Evolutionary conservation across 2,888 invertebrate genomes (phyloP), one percentile per base, ranked within the genome.

Genomic region (Drosophila bunnanda): DNA sequence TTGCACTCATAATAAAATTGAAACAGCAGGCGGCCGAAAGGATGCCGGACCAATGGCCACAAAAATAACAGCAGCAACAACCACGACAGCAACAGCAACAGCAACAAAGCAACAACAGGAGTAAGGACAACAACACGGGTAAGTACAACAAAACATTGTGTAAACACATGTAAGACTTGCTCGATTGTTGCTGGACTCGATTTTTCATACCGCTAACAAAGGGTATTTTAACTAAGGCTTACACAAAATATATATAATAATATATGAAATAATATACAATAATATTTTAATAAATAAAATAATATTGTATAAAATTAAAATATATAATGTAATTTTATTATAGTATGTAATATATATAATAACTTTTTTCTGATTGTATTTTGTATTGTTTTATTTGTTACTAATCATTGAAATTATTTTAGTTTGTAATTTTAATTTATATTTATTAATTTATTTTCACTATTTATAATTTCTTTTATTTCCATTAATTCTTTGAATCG

Each of bases 1-100:
- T 34, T 82, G 72, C 64, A 61, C 77, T 84, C 79, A 79, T 85
- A 80, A 82, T 84, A 84, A 83, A 84, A 83, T 82, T 76, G 80
- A 78, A 83, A 79, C 77, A 80, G 72, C 78, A 79, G 57, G 73
- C 78, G 61, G 46, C 53, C 38, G 53, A 69, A 56, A 48, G 56
- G 57, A 60, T 44, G 52, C 75, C 39, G 59, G 62, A 48, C 59
- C 62, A 34, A 55, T 48, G 56, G 67, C 54, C 44, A 22, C 32
- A 32, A 32, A 43, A 55, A 55, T 25, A 43, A 25, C 60, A 43
- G 17, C 41, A 30, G 15, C 8, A 30, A 12, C 17, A 53, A 22
- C 32, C 22, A 32, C 41, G 25, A 32, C 9, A 41, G 3, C n/a
- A n/a, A 5, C 22, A 46, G 10, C 9, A 44, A 10, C 10, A 44